These are phyloP conservation scores for Melangyna quadrimaculata DNA, from an alignment of 2,888 invertebrate genomes.

Conservation along the genomic window DNA sequence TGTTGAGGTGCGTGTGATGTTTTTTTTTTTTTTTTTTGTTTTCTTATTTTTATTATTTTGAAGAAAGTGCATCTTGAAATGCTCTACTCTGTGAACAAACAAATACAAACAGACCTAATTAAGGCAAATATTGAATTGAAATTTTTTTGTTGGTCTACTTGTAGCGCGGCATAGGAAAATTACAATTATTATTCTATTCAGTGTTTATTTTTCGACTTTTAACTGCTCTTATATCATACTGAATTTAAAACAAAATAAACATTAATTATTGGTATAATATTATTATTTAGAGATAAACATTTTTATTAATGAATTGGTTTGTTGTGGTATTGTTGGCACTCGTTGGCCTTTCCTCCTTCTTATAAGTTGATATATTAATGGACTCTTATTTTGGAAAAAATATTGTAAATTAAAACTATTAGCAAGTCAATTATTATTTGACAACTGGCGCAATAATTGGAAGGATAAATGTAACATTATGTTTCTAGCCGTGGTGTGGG, in stretches of 20 bases:
- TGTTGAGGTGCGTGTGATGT: conserved; percentile 1
- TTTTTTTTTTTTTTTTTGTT: conserved; percentile 11
- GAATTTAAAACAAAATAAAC: conserved; percentile 4
- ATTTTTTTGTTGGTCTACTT: background rate
- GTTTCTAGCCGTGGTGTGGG: background rate
- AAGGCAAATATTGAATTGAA: conserved; percentile 1
- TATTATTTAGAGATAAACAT: conserved; percentile 17
- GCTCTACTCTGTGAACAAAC: conserved; percentile 12
- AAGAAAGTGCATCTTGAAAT: background rate
- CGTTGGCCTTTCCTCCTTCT: background rate
- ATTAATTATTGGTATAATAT: conserved; percentile 14
- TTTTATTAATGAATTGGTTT: conserved; percentile 18
- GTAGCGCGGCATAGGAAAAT: background rate
- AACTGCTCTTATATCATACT: conserved; percentile 31
- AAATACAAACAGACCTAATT: conserved; percentile 21
- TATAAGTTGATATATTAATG: conserved; percentile 40
- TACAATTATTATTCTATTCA: background rate
- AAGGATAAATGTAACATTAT: conserved; percentile 9
- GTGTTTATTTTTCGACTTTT: background rate
- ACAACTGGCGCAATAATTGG: conserved; percentile 42
- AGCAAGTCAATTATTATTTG: conserved; percentile 25
- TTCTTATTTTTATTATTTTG: background rate
- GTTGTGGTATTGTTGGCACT: background rate
- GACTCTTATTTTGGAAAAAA: conserved; percentile 1
- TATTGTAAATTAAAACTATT: conserved; percentile 17